These are phyloP conservation scores for Phenacoccus solenopsis DNA, from an alignment of 1,140 invertebrate species.

Conservation along the genomic window DNA sequence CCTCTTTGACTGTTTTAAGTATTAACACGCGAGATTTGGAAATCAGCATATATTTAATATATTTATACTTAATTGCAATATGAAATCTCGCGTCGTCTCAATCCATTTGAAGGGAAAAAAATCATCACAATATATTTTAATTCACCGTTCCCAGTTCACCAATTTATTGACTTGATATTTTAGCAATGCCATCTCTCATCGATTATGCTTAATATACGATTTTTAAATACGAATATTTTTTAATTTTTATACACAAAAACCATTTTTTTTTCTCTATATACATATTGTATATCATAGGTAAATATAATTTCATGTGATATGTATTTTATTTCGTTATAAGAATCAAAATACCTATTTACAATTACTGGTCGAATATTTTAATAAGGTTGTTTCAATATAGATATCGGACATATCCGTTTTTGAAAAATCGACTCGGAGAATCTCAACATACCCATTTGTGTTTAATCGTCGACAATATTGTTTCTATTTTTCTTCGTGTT, in stretches of 20 bases:
- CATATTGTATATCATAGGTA: neutral
- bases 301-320: conserved; percentile 3
- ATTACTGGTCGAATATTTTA: no score
- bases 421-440: no score
- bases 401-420: no score
- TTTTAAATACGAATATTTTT: neutral
- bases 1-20: neutral
- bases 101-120: no score
- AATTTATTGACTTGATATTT: neutral
- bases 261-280: neutral
- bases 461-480: no score
- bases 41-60: neutral
- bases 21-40: neutral
- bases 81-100: neutral
- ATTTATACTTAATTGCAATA: no score
- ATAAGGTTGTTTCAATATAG: no score
- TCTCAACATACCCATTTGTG: no score
- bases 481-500: no score
- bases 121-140: neutral
- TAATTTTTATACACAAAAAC: neutral
- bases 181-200: neutral
- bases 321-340: neutral
- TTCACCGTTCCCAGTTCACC: neutral
- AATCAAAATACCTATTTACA: neutral
- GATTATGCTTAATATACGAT: neutral